Percentiles rank a stretch among this genome's conserved stretches.
Evolutionary conservation across 2,797 vertebrate species (phyloP).

Genomic region (Coregonus suidteri): DNA sequence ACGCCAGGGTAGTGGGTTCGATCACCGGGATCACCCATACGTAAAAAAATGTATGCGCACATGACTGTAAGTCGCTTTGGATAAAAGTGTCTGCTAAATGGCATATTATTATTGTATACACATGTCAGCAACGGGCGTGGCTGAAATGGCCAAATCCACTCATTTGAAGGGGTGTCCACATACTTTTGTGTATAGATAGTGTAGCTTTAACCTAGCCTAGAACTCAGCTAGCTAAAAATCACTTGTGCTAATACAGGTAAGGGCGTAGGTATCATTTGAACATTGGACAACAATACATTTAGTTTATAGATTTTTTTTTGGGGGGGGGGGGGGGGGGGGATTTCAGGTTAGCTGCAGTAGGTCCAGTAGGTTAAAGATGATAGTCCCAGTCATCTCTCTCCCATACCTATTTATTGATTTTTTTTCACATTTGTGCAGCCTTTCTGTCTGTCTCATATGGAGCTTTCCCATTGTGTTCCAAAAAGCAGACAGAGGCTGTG

Average conservation of each 20-base stretch:
- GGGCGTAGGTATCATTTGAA: background rate
- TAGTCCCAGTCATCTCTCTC: background rate
- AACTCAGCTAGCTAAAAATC: slow-evolving; percentile 38
- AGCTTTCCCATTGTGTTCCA: background rate
- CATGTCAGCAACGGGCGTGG: too few relatives aligned
- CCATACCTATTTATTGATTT: background rate
- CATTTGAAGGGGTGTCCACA: too few relatives aligned
- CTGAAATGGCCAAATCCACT: too few relatives aligned
- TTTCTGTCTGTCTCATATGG: background rate
- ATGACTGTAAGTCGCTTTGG: too few relatives aligned
- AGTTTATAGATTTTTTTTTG: too few relatives aligned
- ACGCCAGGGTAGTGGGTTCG: too few relatives aligned
- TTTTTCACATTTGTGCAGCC: background rate
- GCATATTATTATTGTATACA: too few relatives aligned
- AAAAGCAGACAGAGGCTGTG: background rate
- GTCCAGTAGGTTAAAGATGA: background rate
- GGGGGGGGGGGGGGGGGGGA: background rate
- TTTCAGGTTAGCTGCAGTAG: background rate
- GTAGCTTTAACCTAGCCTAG: background rate
- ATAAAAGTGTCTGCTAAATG: too few relatives aligned
- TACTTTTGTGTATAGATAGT: too few relatives aligned
- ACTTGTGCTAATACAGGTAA: slow-evolving; percentile 33
- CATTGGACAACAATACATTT: background rate
- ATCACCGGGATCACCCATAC: too few relatives aligned
- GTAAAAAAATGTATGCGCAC: too few relatives aligned